phyloP scores from a whole-genome alignment of 2,888 invertebrate species.

The Apamea epomidion region DNA sequence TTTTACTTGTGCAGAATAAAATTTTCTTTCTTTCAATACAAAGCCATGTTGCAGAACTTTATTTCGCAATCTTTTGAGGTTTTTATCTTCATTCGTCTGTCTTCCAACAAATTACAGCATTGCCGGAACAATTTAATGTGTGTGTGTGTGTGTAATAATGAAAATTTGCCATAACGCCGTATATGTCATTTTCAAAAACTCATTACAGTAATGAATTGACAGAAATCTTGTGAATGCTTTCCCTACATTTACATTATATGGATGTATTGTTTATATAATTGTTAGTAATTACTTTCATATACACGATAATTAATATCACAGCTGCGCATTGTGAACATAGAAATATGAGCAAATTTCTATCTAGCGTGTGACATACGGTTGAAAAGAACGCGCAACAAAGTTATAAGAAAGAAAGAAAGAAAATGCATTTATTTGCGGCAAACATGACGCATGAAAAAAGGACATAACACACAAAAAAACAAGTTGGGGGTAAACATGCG shows the following conservation, averaged over 20 bases:
- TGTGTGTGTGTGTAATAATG: not conserved
- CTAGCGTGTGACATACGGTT: constrained; percentile 28
- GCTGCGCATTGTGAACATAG: constrained; percentile 59
- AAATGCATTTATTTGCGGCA: too few species aligned
- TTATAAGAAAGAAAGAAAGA: too few species aligned
- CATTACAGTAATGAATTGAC: constrained; percentile 30
- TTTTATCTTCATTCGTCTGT: not conserved
- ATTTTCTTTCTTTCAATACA: too few species aligned
- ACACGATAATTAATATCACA: constrained; percentile 66
- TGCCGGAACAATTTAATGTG: not conserved
- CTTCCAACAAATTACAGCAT: not conserved
- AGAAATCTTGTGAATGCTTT: constrained; percentile 43
- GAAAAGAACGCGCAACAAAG: not conserved
- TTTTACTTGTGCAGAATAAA: too few species aligned
- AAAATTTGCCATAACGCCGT: not conserved
- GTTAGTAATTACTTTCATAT: constrained; percentile 62
- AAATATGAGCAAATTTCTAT: constrained; percentile 68
- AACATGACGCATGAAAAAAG: too few species aligned
- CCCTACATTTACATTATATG: constrained; percentile 18
- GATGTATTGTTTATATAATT: constrained; percentile 68
- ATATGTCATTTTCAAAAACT: constrained; percentile 25
- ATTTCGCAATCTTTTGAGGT: too few species aligned
- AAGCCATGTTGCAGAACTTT: too few species aligned
- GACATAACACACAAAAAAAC: too few species aligned
- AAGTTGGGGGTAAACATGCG: too few species aligned